A percentile compares a stretch with the other conserved stretches of the same genome.
Evolutionary conservation across 1,140 invertebrate species (phyloP).

Genomic region (Drosophila simulans): DNA sequence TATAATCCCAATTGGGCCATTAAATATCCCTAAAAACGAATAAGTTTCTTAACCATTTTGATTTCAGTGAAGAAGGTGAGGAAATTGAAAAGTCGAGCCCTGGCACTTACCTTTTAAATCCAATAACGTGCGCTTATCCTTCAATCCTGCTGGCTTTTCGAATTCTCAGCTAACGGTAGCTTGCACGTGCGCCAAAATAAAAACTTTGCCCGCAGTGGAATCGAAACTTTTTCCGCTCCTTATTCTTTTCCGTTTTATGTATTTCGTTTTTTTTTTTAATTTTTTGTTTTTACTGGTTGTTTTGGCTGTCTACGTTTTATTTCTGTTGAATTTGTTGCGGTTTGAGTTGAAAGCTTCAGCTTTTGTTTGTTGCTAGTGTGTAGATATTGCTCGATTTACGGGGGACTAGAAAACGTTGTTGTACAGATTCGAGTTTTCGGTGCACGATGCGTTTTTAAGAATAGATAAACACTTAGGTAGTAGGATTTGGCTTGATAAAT

Average conservation of each 20-base stretch:
- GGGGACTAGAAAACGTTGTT: conserved; percentile 74
- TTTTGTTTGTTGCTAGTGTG: conserved; percentile 31
- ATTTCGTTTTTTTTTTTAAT: background rate
- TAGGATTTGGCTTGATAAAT: conserved; percentile 49
- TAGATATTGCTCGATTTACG: conserved; percentile 69
- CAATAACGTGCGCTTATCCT: conserved; percentile 60
- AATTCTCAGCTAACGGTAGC: conserved; percentile 30
- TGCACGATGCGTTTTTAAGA: conserved; percentile 28
- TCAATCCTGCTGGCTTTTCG: conserved; percentile 53
- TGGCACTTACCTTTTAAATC: conserved; percentile 71
- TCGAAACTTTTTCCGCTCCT: conserved; percentile 48
- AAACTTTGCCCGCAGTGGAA: conserved; percentile 59
- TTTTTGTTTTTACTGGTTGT: conserved; percentile 1
- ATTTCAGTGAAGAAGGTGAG: conserved; percentile 4
- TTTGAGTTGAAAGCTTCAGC: conserved; percentile 48
- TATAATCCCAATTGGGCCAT: background rate
- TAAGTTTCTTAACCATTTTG: no score
- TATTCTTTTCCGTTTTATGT: background rate
- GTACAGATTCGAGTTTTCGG: conserved; percentile 31
- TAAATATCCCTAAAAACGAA: no score
- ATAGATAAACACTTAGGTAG: conserved; percentile 51
- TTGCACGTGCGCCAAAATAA: conserved; percentile 63
- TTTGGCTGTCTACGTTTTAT: conserved; percentile 27
- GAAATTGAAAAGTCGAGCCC: conserved; percentile 47
- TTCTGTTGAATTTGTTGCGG: conserved; percentile 6